Percentiles rank a stretch among this genome's conserved stretches.
Evolutionary conservation across 2,113 vertebrate species (phyloP).

Genomic region (Taurulus bubalis): DNA sequence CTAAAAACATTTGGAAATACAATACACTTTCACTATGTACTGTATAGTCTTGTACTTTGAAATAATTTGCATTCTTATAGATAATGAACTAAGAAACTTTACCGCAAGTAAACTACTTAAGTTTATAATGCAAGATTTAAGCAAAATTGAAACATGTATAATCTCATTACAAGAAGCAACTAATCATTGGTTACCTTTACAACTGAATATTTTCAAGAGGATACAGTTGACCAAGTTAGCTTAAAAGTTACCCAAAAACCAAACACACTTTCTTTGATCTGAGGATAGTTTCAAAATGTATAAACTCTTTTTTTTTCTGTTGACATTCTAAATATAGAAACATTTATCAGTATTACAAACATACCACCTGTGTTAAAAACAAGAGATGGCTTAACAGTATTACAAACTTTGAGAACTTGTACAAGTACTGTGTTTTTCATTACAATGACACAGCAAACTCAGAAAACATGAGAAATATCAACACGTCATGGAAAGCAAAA

Average conservation of each 20-base stretch:
- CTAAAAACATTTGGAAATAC: slow-evolving; percentile 82
- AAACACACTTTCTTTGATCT: slow-evolving; percentile 77
- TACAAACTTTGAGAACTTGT: slow-evolving; percentile 87
- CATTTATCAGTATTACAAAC: slow-evolving; percentile 86
- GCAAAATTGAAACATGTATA: slow-evolving; percentile 79
- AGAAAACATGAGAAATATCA: slow-evolving; percentile 85
- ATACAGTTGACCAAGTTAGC: slow-evolving; percentile 75
- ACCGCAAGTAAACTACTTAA: slow-evolving; percentile 84
- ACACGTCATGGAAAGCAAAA: slow-evolving; percentile 61
- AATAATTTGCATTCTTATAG: slow-evolving; percentile 84
- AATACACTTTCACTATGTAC: slow-evolving; percentile 80
- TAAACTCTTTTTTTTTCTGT: slow-evolving; percentile 71
- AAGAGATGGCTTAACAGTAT: slow-evolving; percentile 83
- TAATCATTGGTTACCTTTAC: slow-evolving; percentile 82
- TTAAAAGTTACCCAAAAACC: slow-evolving; percentile 78
- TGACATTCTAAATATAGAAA: slow-evolving; percentile 87
- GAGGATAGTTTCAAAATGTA: slow-evolving; percentile 81
- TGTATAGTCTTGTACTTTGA: slow-evolving; percentile 82
- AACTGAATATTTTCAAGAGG: slow-evolving; percentile 78
- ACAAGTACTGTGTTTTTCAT: slow-evolving; percentile 81
- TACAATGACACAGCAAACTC: slow-evolving; percentile 85
- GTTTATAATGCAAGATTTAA: slow-evolving; percentile 81
- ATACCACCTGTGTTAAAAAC: slow-evolving; percentile 86
- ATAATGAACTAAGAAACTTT: slow-evolving; percentile 85
- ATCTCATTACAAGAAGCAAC: slow-evolving; percentile 85